Base-by-base conservation (phyloP, 2,113 vertebrate genomes). In the Callaeas wilsoni region DNA sequence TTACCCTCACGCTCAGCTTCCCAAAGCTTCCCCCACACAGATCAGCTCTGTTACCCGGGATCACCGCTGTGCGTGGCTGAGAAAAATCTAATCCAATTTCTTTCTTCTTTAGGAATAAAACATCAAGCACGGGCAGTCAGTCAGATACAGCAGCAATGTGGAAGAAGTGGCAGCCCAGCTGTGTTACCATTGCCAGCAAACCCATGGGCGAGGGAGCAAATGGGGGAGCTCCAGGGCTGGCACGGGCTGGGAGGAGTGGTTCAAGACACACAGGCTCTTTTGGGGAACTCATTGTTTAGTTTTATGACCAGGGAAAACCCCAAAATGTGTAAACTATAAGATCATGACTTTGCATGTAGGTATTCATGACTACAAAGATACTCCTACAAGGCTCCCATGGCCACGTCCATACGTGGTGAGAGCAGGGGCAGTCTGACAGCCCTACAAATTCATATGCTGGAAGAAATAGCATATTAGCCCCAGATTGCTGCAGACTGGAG, bases 21-120 rank as follows among this genome's bases (percentile, higher is more conserved):
- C 73, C 84, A 87, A 53, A 89, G 90, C 47, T 82, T 35, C 85
- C 53, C 1, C 0, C 21, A 35, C 52, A 50, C 2, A 2, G 47
- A 81, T 70, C 63, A 46, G 69, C 81, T 62, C 47, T 8, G 26
- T 39, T 25, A 93, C 47, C 35, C 64, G 12, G 87, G 41, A 89
- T 67, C 87, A 73, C 76, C 0, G 8, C 74, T 39, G 52, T 39
- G 80, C 6, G 0, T 4, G 53, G 64, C 69, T 77, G 68, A 9
- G 23, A 78, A 89, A 93, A 89, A 63, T 4, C 55, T 57, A 95
- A 89, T 81, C 93, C 47, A 69, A 84, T 90, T 95, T 92, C 57
- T 77, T 57, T 76, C 85, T 80, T 94, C 92, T 87, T 86, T 80
- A 77, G 75, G 88, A 82, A 70, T 82, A 70, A 92, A 89, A 84